Percentiles rank a stretch among this genome's conserved stretches.
Conservation (phyloP, 2,888 invertebrate species). For the Anticlea derivata region DNA sequence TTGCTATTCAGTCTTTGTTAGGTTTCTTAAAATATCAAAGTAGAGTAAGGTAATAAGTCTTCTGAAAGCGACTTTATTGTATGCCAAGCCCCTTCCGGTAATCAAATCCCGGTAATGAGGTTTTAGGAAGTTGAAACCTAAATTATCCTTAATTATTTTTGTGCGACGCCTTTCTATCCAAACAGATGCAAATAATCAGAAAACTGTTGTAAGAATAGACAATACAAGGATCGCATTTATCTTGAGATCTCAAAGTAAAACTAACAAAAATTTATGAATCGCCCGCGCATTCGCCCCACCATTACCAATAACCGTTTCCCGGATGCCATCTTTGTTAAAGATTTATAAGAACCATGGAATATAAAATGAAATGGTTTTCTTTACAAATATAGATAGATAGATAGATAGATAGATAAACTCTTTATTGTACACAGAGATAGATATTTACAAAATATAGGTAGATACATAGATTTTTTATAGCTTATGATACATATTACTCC, state of each 20-base stretch:
- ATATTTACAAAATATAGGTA: too few relatives aligned
- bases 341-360: slow-evolving; percentile 50
- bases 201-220: slow-evolving; percentile 46
- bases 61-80: too few relatives aligned
- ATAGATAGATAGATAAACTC: too few relatives aligned
- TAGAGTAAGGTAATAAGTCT: too few relatives aligned
- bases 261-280: slow-evolving; percentile 65
- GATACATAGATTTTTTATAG: neutral
- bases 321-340: slow-evolving; percentile 67
- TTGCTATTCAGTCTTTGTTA: too few relatives aligned
- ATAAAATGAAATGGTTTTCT: neutral
- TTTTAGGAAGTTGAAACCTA: too few relatives aligned
- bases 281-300: slow-evolving; percentile 40
- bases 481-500: neutral
- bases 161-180: too few relatives aligned
- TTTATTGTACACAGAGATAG: too few relatives aligned
- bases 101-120: too few relatives aligned
- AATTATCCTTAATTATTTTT: too few relatives aligned
- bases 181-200: neutral
- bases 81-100: too few relatives aligned
- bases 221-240: slow-evolving; percentile 37
- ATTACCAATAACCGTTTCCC: slow-evolving; percentile 67
- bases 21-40: too few relatives aligned
- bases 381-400: neutral
- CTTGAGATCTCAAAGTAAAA: slow-evolving; percentile 48